Evolutionary conservation across 1,140 invertebrate genomes (phyloP).

Genomic region (Euura lappo): DNA sequence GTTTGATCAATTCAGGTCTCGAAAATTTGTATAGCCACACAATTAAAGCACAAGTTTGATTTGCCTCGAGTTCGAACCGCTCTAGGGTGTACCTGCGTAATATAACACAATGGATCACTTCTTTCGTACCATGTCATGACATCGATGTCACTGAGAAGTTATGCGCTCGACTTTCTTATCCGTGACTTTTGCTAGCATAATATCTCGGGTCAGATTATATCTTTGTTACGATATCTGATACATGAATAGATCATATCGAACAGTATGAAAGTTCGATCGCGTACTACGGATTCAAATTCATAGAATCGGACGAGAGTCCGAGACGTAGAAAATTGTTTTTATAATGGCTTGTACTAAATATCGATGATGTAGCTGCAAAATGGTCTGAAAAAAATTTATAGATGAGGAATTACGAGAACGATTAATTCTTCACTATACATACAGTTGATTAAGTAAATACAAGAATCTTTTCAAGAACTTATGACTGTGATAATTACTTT

Average conservation of each 20-base stretch:
- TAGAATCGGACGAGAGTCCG: too few relatives aligned
- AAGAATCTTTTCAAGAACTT: too few relatives aligned
- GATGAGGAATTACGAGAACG: too few relatives aligned
- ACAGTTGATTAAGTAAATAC: too few relatives aligned
- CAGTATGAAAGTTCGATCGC: background rate
- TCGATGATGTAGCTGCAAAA: background rate
- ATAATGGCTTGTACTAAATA: background rate
- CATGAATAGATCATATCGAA: background rate
- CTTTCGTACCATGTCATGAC: slow-evolving; percentile 8
- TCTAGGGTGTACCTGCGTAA: too few relatives aligned
- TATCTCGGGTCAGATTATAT: background rate
- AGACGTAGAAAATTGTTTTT: too few relatives aligned
- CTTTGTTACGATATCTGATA: background rate
- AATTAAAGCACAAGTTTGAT: too few relatives aligned
- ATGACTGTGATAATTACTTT: too few relatives aligned
- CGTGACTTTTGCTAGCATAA: background rate
- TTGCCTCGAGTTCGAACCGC: too few relatives aligned
- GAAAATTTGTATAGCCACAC: too few relatives aligned
- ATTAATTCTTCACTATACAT: too few relatives aligned
- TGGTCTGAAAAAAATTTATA: background rate
- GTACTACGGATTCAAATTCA: background rate
- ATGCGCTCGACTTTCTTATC: background rate
- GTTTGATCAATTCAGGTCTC: too few relatives aligned
- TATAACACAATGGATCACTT: background rate
- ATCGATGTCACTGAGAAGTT: slow-evolving; percentile 1